Evolutionary conservation across 1,140 invertebrate species (phyloP), one percentile per base, ranked within the genome.

Genomic region (Sweltsa coloradensis): DNA sequence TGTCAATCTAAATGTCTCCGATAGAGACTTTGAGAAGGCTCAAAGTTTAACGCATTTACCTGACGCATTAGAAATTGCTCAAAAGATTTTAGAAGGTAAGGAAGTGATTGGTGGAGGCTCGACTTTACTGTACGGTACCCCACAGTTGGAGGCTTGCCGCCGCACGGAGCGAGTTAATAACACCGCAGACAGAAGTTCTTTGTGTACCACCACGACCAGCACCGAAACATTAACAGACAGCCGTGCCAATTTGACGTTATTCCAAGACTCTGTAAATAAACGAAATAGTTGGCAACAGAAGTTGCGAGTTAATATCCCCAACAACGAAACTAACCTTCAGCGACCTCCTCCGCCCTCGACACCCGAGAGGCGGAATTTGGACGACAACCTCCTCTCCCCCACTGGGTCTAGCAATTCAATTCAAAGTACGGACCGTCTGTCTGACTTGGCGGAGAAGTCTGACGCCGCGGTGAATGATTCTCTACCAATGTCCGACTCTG

Each of bases 11-110:
- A 27, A 27, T 41, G 13, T 18, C 34, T 27, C 27, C n/a, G 55
- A 57, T 16, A 55, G 54, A 5, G 56, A 60, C 34, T 53, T 62
- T 37, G 65, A 63, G 27, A 64, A 60, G 41, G 58, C 63, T 31
- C 61, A 63, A 47, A 61, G 59, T 41, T 57, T 59, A 26, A 55
- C 57, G 5, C 60, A 64, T 52, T 52, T 64, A 23, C 44, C 56
- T 18, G 56, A 56, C 27, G 55, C 49, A 11, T 51, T 52, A 37
- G 44, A 46, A 29, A 44, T 51, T 36, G 52, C 50, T n/a, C 51
- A 53, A 39, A 54, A 45, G 36, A 51, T 51, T 41, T 23, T 51
- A 14, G 50, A 51, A 34, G 50, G 50, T 5, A 51, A 51, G 37
- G 45, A 47, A 31, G 50, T 47, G 13, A 40, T 49, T 39, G 41